Base-by-base conservation (phyloP, 2,888 invertebrate species). In the Zhuqinia jingwanae region DNA sequence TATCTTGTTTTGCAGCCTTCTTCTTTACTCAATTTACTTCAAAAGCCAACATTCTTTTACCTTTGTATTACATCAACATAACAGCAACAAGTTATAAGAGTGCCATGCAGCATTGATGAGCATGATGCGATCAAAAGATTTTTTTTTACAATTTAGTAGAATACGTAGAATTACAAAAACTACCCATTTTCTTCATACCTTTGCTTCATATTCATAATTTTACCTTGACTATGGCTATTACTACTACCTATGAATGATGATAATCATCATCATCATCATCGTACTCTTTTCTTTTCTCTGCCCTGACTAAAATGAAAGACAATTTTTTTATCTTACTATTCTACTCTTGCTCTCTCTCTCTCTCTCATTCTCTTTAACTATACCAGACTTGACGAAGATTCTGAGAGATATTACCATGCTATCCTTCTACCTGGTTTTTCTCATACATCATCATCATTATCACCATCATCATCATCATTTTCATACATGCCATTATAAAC, bases 351-450 rank as follows among this genome's bases (percentile, higher is more conserved):
- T 65, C 25, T 25, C 25, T 60, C n/a, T n/a, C n/a, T n/a, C n/a
- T n/a, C n/a, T n/a, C n/a, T n/a, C n/a, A n/a, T n/a, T n/a, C n/a
- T n/a, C n/a, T n/a, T n/a, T n/a, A n/a, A n/a, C n/a, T n/a, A n/a
- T n/a, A n/a, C n/a, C n/a, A 50, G 50, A 10, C 50, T n/a, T 13
- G 50, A 13, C 15, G 13, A 82, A 73, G 58, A 73, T 73, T 82
- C 58, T 75, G 22, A 75, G 45, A 73, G 50, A 47, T 82, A 82
- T 75, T 82, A 82, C 73, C 78, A 78, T 47, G 42, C 60, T 60
- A 63, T 76, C 65, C 8, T 17, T n/a, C 65, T 65, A 65, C 65
- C 65, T 65, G 65, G 36, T 68, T 42, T 79, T 65, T 47, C 63
- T 27, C 63, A 53, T 80, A 63, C 53, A 53, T 80, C 78, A 77